Evolutionary conservation across 2,113 vertebrate genomes (phyloP).

Genomic region (Conger conger): DNA sequence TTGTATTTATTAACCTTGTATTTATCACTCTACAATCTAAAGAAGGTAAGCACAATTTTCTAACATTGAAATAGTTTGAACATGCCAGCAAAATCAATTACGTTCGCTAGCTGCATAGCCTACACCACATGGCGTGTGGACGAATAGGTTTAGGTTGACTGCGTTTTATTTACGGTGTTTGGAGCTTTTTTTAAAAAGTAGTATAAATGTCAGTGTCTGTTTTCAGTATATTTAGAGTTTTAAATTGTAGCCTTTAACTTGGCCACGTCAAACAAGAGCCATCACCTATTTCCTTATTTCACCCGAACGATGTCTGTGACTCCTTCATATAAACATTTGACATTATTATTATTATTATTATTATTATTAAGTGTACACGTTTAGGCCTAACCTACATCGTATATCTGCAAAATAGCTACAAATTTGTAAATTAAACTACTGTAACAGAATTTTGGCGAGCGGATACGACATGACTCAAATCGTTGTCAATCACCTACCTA

Average conservation of each 20-base stretch:
- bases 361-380: too few species aligned
- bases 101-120: background rate
- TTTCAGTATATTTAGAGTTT: background rate
- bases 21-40: conserved; percentile 62
- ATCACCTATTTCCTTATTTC: too few species aligned
- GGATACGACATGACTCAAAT: too few species aligned
- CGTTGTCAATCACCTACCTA: too few species aligned
- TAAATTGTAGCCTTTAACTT: background rate
- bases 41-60: conserved; percentile 66
- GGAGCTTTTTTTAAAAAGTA: background rate
- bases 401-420: too few species aligned
- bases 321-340: too few species aligned
- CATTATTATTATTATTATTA: too few species aligned
- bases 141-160: background rate
- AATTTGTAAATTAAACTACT: too few species aligned
- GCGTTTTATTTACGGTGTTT: background rate
- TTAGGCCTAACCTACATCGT: too few species aligned
- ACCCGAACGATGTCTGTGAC: too few species aligned
- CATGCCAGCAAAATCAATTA: background rate
- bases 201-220: background rate
- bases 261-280: too few species aligned
- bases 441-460: too few species aligned
- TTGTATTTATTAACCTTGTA: conserved; percentile 60
- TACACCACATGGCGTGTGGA: conserved; percentile 6
- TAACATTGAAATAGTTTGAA: conserved; percentile 36